Percentiles rank a stretch among this genome's conserved stretches.
phyloP scores from a whole-genome alignment of 2,797 vertebrate genomes.

The Anguilla obscura region DNA sequence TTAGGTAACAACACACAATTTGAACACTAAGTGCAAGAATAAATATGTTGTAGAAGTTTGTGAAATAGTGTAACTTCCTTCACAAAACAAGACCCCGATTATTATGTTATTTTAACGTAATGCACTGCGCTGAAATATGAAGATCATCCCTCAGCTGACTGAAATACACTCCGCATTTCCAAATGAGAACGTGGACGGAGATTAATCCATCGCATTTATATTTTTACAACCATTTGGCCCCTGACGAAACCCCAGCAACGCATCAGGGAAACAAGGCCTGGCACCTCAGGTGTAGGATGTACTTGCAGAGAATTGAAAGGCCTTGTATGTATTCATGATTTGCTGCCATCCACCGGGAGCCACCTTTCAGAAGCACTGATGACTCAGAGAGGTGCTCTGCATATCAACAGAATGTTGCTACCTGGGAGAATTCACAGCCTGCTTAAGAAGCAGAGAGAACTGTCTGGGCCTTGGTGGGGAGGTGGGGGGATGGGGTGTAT shows the following conservation, averaged over 20 bases:
- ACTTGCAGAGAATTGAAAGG: conserved; percentile 50
- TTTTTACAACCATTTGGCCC: conserved; percentile 56
- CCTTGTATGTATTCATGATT: conserved; percentile 72
- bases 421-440: conserved; percentile 57
- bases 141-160: neutral
- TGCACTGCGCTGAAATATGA: neutral
- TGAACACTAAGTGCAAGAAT: neutral
- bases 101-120: neutral
- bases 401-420: conserved; percentile 72
- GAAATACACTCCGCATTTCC: neutral
- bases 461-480: neutral
- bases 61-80: neutral
- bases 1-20: neutral
- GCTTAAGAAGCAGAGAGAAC: conserved; percentile 37
- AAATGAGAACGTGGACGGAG: conserved; percentile 34
- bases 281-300: conserved; percentile 50
- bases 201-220: conserved; percentile 56
- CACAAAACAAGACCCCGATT: neutral
- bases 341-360: conserved; percentile 67
- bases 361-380: conserved; percentile 79
- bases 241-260: conserved; percentile 53
- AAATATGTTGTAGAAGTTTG: neutral
- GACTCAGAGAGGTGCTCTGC: conserved; percentile 69
- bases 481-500: conserved; percentile 17
- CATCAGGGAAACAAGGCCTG: conserved; percentile 55